phyloP scores from a whole-genome alignment of 35 echinoderm and acorn worm species.

The Holothuria glaberrima region DNA sequence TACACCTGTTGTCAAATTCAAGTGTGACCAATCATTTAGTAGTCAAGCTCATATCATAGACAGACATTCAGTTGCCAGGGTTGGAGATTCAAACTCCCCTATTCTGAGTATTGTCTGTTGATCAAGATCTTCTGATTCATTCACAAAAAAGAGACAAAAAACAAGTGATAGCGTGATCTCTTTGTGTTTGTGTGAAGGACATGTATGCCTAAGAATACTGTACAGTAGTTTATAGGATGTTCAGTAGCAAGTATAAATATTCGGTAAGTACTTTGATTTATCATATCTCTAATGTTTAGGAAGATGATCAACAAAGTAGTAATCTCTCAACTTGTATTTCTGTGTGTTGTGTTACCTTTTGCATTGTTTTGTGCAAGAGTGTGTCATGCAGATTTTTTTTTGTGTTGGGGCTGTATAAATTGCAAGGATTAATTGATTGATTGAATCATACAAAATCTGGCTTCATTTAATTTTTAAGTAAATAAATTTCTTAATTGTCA shows the following conservation, averaged over 20 bases:
- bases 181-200: neutral
- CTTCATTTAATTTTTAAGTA: too few species aligned
- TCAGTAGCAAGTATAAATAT: slow-evolving; percentile 43
- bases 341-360: too few species aligned
- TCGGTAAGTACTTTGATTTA: neutral
- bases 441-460: too few species aligned
- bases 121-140: neutral
- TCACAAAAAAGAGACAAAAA: slow-evolving; percentile 6
- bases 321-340: too few species aligned
- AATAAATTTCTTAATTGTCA: too few species aligned
- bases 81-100: neutral
- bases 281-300: too few species aligned
- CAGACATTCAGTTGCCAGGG: neutral
- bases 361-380: too few species aligned
- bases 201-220: neutral
- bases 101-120: neutral
- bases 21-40: slow-evolving; percentile 37
- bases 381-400: too few species aligned
- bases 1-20: slow-evolving; percentile 50
- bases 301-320: too few species aligned
- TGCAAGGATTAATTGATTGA: too few species aligned
- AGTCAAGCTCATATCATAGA: neutral
- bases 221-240: slow-evolving; percentile 26
- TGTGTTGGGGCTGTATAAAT: too few species aligned
- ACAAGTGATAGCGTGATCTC: neutral